Conservation (phyloP, 2,113 vertebrate genomes). For the Nettapus auritus region DNA sequence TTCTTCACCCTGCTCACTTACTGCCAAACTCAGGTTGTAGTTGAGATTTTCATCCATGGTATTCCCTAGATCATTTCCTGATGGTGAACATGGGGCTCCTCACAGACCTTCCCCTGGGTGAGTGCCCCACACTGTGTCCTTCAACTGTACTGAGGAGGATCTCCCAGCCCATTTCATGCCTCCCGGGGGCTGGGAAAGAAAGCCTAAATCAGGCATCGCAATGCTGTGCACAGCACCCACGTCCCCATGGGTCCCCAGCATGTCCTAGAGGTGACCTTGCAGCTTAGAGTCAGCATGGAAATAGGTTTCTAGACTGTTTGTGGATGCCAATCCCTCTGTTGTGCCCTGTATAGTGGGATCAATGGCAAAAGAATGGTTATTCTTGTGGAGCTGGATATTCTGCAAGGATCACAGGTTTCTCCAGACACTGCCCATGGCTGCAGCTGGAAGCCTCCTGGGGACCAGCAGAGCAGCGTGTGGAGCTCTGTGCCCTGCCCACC, state of each 20-base stretch:
- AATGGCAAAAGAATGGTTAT: not conserved
- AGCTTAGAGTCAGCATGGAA: not conserved
- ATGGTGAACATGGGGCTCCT: not conserved
- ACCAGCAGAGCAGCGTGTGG: rapidly evolving
- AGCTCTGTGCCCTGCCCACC: not conserved
- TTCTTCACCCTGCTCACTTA: rapidly evolving
- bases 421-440: not conserved
- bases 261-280: not conserved
- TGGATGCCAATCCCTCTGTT: not conserved
- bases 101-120: not conserved
- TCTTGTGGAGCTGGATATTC: not conserved
- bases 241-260: not conserved
- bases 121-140: not conserved
- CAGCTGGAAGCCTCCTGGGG: not conserved
- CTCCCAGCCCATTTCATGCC: rapidly evolving
- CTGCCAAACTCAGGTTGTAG: not conserved
- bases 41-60: not conserved
- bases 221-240: not conserved
- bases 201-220: not conserved
- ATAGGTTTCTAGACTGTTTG: not conserved
- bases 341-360: not conserved
- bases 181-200: not conserved
- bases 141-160: not conserved
- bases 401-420: not conserved
- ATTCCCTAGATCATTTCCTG: not conserved